A percentile compares a stretch with the other conserved stretches of the same genome.
Conservation (phyloP, 64 coral and sea anemone species). For the Porites lutea region DNA sequence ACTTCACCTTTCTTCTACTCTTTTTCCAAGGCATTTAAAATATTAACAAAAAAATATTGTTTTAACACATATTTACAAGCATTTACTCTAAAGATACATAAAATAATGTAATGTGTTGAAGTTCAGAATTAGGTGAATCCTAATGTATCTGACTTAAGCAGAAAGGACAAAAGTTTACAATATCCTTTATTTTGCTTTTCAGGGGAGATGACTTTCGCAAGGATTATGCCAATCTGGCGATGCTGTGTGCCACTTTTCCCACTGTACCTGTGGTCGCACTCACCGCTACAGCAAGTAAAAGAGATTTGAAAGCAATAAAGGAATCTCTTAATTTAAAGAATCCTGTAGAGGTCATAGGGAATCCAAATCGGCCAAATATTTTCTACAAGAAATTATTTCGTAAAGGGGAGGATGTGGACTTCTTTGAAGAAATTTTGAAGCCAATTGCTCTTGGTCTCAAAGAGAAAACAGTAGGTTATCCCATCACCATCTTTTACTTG, state of each 20-base stretch:
- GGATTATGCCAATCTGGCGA: too few species aligned
- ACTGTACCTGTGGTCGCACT: slow-evolving; percentile 36
- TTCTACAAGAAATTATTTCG: slow-evolving; percentile 19
- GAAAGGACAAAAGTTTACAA: neutral
- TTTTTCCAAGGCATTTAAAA: too few species aligned
- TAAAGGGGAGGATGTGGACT: neutral
- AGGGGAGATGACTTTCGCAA: too few species aligned
- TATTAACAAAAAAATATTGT: too few species aligned
- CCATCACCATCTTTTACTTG: slow-evolving; percentile 49
- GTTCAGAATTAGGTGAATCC: too few species aligned
- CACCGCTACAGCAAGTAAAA: slow-evolving; percentile 55
- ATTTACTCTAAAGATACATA: too few species aligned
- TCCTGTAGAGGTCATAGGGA: slow-evolving; percentile 7
- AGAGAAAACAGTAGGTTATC: slow-evolving; percentile 37
- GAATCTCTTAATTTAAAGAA: slow-evolving; percentile 22
- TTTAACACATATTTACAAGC: too few species aligned
- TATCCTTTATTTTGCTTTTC: neutral
- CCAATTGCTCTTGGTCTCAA: slow-evolving; percentile 65
- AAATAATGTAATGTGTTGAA: too few species aligned
- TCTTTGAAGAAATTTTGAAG: slow-evolving; percentile 29
- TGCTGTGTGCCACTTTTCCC: slow-evolving; percentile 43
- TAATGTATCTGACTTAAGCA: too few species aligned
- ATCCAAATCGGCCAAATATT: slow-evolving; percentile 50
- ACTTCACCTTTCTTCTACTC: too few species aligned
- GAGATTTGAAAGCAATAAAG: slow-evolving; percentile 8